These are phyloP conservation scores for Lagocephalus sceleratus DNA, from an alignment of 2,797 vertebrate species.

Conservation along the genomic window DNA sequence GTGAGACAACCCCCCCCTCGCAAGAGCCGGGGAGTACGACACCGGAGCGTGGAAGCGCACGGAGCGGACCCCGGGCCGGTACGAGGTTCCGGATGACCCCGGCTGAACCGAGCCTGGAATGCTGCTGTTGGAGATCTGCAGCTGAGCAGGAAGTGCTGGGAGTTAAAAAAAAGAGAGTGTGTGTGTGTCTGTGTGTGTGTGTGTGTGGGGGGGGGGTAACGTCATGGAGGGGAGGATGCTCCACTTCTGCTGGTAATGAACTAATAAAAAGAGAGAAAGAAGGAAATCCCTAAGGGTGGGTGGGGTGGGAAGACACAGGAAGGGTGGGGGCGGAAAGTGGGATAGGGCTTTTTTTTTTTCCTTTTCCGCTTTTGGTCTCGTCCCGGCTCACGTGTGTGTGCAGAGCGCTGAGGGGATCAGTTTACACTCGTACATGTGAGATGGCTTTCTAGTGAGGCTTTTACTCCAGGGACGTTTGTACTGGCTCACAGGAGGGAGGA, in stretches of 20 bases:
- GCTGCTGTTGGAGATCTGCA: conserved; percentile 51
- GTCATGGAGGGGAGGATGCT: conserved; percentile 32
- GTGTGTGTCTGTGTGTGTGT: no score
- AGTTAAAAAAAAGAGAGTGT: no score
- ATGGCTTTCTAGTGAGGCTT: conserved; percentile 45
- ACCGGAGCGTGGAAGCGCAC: no score
- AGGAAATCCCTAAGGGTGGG: conserved; percentile 41
- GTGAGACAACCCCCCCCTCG: no score
- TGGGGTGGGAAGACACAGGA: conserved; percentile 12
- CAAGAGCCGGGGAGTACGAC: no score
- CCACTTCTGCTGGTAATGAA: conserved; percentile 54
- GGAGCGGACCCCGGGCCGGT: no score
- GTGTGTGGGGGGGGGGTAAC: no score
- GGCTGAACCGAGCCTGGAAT: conserved; percentile 58
- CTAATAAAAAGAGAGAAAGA: conserved; percentile 47
- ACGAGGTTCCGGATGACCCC: no score
- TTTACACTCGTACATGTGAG: conserved; percentile 53
- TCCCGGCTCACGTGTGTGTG: conserved; percentile 43
- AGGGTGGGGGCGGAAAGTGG: conserved; percentile 48
- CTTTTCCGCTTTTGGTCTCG: conserved; percentile 26
- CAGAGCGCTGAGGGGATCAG: conserved; percentile 46
- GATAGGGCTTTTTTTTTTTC: conserved; percentile 49
- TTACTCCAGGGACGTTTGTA: conserved; percentile 58
- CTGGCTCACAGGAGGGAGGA: conserved; percentile 25
- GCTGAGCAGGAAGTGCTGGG: conserved; percentile 56